A percentile compares a stretch with the other conserved stretches of the same genome.
Evolutionary conservation across 1,140 invertebrate genomes (phyloP).

Genomic region (Bombus pascuorum): DNA sequence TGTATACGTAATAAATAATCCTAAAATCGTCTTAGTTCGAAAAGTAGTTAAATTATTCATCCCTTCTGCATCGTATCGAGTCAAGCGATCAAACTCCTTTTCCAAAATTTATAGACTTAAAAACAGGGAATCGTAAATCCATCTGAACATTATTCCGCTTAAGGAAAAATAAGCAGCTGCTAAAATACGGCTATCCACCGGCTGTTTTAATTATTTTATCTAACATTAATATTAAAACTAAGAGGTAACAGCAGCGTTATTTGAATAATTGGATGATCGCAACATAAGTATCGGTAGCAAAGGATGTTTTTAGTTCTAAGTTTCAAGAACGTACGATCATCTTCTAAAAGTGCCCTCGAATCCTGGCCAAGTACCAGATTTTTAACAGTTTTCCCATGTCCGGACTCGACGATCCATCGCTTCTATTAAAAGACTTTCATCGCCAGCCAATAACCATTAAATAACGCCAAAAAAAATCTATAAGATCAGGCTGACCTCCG

Average conservation of each 20-base stretch:
- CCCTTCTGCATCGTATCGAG: too few species aligned
- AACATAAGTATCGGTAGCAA: too few species aligned
- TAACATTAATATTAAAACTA: too few species aligned
- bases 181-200: too few species aligned
- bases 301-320: too few species aligned
- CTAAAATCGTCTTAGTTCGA: background rate
- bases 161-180: too few species aligned
- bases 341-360: background rate
- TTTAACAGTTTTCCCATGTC: background rate
- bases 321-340: background rate
- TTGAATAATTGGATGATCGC: too few species aligned
- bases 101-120: too few species aligned
- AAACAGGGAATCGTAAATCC: background rate
- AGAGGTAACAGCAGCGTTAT: too few species aligned
- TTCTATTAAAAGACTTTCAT: background rate
- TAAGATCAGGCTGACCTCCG: background rate
- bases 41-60: too few species aligned
- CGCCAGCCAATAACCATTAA: background rate
- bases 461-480: conserved; percentile 9
- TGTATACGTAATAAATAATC: background rate
- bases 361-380: background rate
- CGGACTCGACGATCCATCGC: background rate
- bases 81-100: too few species aligned
- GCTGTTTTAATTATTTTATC: too few species aligned
- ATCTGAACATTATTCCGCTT: background rate